These are phyloP conservation scores for Zosterops pallidus DNA, from an alignment of 2,113 vertebrate genomes.

Conservation along the genomic window DNA sequence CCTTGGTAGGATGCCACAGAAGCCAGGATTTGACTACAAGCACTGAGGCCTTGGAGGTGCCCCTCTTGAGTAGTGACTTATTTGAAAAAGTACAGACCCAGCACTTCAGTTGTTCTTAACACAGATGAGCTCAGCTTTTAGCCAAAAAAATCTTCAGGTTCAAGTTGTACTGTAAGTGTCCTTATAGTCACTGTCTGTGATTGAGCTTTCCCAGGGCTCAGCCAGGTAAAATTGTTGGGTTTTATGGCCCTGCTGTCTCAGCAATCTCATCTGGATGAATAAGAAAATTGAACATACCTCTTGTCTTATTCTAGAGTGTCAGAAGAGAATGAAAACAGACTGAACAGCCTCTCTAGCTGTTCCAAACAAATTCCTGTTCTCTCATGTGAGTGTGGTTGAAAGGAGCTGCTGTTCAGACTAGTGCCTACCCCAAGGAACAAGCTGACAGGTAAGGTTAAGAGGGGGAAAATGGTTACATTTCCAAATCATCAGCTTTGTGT, in stretches of 20 bases:
- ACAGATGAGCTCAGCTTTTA: background rate
- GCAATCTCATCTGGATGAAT: background rate
- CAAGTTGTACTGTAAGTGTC: background rate
- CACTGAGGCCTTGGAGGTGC: background rate
- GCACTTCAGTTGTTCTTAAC: background rate
- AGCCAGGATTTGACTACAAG: background rate
- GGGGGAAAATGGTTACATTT: background rate
- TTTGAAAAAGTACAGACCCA: background rate
- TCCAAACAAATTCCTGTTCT: background rate
- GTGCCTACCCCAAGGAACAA: background rate
- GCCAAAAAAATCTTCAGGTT: background rate
- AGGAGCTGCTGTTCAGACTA: background rate
- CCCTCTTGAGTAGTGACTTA: background rate
- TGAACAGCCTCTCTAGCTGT: background rate
- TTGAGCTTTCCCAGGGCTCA: background rate
- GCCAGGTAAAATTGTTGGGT: background rate
- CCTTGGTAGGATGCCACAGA: background rate
- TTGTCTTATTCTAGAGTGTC: background rate
- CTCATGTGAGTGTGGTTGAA: background rate
- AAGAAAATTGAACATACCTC: background rate
- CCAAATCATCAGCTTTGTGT: background rate
- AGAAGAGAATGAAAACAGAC: background rate
- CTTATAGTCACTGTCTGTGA: background rate
- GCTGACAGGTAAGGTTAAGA: background rate
- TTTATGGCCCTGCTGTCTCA: background rate